Percentiles rank a stretch among this genome's conserved stretches.
phyloP scores from a whole-genome alignment of 2,888 invertebrate species.

The Watsonalla binaria region DNA sequence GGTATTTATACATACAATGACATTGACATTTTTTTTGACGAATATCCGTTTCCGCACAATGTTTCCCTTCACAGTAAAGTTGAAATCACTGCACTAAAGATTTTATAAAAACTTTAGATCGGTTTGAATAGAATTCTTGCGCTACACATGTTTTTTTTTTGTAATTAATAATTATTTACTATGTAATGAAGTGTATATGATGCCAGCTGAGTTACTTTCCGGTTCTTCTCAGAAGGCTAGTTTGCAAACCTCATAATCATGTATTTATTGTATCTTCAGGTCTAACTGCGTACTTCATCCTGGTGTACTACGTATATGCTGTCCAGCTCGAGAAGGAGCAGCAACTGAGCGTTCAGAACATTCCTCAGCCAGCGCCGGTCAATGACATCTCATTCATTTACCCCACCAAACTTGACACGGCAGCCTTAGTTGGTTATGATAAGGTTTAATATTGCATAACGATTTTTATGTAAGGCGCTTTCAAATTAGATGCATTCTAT shows the following conservation, averaged over 20 bases:
- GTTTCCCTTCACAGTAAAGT: no score
- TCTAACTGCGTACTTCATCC: slow-evolving; percentile 35
- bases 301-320: slow-evolving; percentile 40
- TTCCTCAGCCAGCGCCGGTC: slow-evolving; percentile 4
- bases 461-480: neutral
- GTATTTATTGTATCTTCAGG: slow-evolving; percentile 19
- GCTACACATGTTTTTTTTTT: neutral
- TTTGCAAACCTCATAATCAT: no score
- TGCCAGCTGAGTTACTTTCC: no score
- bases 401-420: slow-evolving; percentile 29
- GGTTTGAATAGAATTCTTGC: neutral
- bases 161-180: no score
- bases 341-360: neutral
- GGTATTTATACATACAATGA: no score
- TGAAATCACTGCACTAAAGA: no score
- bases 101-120: no score
- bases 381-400: slow-evolving; percentile 25
- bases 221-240: no score
- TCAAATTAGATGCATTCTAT: neutral
- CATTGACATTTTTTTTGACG: no score
- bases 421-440: slow-evolving; percentile 14
- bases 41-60: no score
- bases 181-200: no score
- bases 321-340: slow-evolving; percentile 27
- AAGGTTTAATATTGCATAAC: neutral